These are phyloP conservation scores for Drosophila aldrichi DNA, from an alignment of 2,888 invertebrate genomes.

Conservation along the genomic window DNA sequence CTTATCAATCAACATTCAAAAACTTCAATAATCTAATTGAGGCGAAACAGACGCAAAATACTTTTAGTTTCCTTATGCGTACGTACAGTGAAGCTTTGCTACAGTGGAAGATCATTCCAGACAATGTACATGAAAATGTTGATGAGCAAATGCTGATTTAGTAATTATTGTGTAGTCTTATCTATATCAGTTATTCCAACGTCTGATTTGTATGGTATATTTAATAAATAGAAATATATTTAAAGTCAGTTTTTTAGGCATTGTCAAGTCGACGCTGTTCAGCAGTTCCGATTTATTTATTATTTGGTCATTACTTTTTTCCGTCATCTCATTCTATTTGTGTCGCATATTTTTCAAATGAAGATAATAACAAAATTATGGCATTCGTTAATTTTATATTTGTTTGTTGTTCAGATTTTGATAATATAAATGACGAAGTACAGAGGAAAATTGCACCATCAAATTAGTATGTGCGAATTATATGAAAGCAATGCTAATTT, in stretches of 20 bases:
- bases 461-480: slow-evolving; percentile 40
- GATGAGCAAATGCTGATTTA: not conserved
- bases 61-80: not conserved
- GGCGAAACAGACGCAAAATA: slow-evolving; percentile 3
- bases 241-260: not conserved
- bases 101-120: not conserved
- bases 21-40: slow-evolving; percentile 1
- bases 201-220: not conserved
- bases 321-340: slow-evolving; percentile 1
- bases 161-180: not conserved
- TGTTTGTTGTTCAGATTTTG: slow-evolving; percentile 34
- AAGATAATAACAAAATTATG: slow-evolving; percentile 36
- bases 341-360: slow-evolving; percentile 3
- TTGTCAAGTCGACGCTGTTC: not conserved
- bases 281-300: not conserved
- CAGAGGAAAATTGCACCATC: slow-evolving; percentile 28
- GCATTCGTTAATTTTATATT: slow-evolving; percentile 18
- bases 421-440: slow-evolving; percentile 41
- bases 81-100: slow-evolving; percentile 2
- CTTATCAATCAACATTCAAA: slow-evolving; percentile 18
- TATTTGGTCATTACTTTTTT: not conserved
- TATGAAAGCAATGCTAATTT: not conserved
- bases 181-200: slow-evolving; percentile 1
- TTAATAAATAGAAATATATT: not conserved
- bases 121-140: not conserved